Base-by-base conservation (phyloP, 2,113 vertebrate species). In the Antigone vipio region DNA sequence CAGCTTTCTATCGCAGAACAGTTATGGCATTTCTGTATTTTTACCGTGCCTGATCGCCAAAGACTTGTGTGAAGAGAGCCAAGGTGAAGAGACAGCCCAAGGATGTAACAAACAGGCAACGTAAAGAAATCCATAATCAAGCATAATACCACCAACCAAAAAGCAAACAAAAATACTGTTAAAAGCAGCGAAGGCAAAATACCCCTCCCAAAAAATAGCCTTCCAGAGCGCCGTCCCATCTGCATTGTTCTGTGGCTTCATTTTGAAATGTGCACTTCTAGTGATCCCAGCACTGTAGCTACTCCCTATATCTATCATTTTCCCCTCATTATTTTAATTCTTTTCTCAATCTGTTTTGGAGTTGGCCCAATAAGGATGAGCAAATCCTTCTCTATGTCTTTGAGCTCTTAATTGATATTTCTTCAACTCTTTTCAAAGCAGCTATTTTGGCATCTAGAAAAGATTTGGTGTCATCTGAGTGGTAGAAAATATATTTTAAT, bases 401-500 rank as follows among this genome's bases (percentile, higher is more conserved):
- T 97, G 97, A 98, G 98, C 98, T 98, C 98, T 98, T 98, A 98
- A 98, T 98, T 98, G 98, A 98, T 98, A 98, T 98, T 98, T 98
- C 98, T 98, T 98, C 98, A 98, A 98, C 98, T 98, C 98, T 98
- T 98, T 98, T 98, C 98, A 98, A 98, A 98, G 98, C 98, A 98
- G 98, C 98, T 98, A 98, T 98, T 98, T 98, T 98, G 98, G 98
- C 98, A 98, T 98, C 98, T 98, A 98, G 98, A 97, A 98, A 98
- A 98, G 98, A 98, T 98, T 98, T 98, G 98, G 98, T 98, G 98
- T 98, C 98, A 98, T 98, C 98, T 97, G 98, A 98, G 98, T 98
- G 98, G 98, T 98, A 98, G 98, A 98, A 98, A 98, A 98, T 98
- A 98, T 98, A 98, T 98, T 98, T 98, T 98, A 98, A 98, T 98